These are phyloP conservation scores for Gadopsis bispinosus DNA, from an alignment of 2,797 vertebrate species.

Conservation along the genomic window DNA sequence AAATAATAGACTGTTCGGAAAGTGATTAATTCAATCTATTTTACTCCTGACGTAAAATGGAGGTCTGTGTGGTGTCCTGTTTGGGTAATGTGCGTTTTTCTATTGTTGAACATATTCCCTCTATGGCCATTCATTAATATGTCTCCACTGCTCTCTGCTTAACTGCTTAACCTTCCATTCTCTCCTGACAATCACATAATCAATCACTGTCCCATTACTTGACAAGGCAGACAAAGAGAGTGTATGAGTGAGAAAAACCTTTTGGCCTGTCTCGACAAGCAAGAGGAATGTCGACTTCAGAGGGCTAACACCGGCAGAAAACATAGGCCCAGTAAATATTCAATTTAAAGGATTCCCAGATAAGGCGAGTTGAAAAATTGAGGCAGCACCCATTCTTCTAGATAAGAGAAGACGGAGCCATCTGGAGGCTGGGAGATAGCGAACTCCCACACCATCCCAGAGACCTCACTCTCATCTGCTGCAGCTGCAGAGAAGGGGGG, in stretches of 20 bases:
- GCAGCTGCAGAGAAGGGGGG: constrained; percentile 66
- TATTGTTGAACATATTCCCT: constrained; percentile 69
- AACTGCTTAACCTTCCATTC: constrained; percentile 80
- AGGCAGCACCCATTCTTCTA: constrained; percentile 89
- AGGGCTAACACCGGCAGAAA: constrained; percentile 82
- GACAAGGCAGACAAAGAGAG: constrained; percentile 75
- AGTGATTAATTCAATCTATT: constrained; percentile 76
- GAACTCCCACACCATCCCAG: constrained; percentile 87
- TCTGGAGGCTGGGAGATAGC: constrained; percentile 89
- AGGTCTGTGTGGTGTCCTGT: constrained; percentile 66
- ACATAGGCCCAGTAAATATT: constrained; percentile 89
- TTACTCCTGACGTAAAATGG: constrained; percentile 66
- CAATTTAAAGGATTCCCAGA: constrained; percentile 90
- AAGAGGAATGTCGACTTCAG: constrained; percentile 81
- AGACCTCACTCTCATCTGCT: constrained; percentile 85
- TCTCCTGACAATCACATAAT: constrained; percentile 81
- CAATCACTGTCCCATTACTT: constrained; percentile 82
- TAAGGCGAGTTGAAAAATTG: constrained; percentile 89
- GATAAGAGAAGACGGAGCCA: constrained; percentile 89
- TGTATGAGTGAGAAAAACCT: constrained; percentile 78
- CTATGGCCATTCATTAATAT: constrained; percentile 64
- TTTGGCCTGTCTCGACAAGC: constrained; percentile 76
- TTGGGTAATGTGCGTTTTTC: constrained; percentile 66
- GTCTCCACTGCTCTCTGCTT: constrained; percentile 65
- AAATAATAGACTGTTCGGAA: constrained; percentile 71